phyloP scores from a whole-genome alignment of 2,113 vertebrate species.

The Xerus inauris region DNA sequence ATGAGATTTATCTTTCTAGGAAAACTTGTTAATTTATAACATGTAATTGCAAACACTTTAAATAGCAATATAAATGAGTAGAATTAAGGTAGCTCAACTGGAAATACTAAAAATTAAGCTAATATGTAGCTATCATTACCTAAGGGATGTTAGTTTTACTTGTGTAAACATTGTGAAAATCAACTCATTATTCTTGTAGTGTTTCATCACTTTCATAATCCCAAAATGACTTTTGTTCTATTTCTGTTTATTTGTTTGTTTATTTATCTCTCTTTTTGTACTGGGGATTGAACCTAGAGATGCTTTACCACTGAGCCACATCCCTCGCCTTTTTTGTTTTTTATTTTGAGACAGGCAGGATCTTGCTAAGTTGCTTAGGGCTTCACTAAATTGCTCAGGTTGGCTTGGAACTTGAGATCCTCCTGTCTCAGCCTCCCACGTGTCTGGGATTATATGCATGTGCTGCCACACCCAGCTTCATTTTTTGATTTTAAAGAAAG shows the following conservation, averaged over 20 bases:
- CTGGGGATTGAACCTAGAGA: too few relatives aligned
- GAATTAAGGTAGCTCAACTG: slow-evolving; percentile 69
- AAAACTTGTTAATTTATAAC: slow-evolving; percentile 64
- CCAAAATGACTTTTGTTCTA: neutral
- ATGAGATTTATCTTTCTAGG: slow-evolving; percentile 53
- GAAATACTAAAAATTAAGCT: slow-evolving; percentile 70
- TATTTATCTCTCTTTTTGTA: too few relatives aligned
- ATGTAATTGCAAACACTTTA: slow-evolving; percentile 45
- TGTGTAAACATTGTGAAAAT: slow-evolving; percentile 70
- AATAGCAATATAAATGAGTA: slow-evolving; percentile 48
- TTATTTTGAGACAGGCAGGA: too few relatives aligned
- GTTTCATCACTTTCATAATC: slow-evolving; percentile 52
- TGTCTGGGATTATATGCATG: too few relatives aligned
- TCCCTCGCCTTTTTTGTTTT: too few relatives aligned
- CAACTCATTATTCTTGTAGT: slow-evolving; percentile 53
- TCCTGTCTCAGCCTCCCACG: too few relatives aligned
- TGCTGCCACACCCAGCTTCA: too few relatives aligned
- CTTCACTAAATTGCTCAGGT: too few relatives aligned
- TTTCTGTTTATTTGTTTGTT: neutral
- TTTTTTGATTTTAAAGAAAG: slow-evolving; percentile 52
- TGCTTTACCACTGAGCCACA: too few relatives aligned
- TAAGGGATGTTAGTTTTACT: slow-evolving; percentile 67
- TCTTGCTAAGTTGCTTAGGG: too few relatives aligned
- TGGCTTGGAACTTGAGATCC: too few relatives aligned
- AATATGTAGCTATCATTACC: slow-evolving; percentile 48